Base-by-base conservation (phyloP, 2,797 vertebrate genomes). In the Poecilia gillii region DNA sequence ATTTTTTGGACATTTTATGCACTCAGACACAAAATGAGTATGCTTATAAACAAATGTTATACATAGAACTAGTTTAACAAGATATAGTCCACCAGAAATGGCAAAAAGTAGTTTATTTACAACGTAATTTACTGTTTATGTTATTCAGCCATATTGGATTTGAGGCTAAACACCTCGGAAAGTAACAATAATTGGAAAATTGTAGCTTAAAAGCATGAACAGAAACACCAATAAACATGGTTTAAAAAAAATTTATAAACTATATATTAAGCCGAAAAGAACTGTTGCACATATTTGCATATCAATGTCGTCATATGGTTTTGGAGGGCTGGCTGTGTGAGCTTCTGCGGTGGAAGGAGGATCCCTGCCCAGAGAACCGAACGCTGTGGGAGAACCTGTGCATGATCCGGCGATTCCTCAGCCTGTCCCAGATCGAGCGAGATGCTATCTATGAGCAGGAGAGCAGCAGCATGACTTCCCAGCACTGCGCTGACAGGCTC, bases 341-440 rank as follows among this genome's bases (percentile, higher is more conserved):
- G 94, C 96, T 99, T 81, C 93, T 99, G 78, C 97, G 97, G 79
- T 98, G 98, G 98, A 98, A 98, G 91, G 98, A 99, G 95, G 97
- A 98, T 77, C 98, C 98, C 39, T 97, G 95, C 85, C 97, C 97
- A 41, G 97, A 99, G 88, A 99, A 99, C 95, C 96, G 98, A 81
- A 99, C 98, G 62, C 94, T 99, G 77, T 99, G 98, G 98, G 98
- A 99, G 91, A 99, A 99, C 94, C 95, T 99, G 74, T 97, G 97
- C 91, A 98, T 97, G 97, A 99, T 99, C 91, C 97, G 97, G 75
- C 96, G 97, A 86, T 99, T 99, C 95, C 97, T 99, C 88, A 97
- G 97, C 93, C 94, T 98, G 95, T 95, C 96, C 75, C 97, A 98
- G 95, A 94, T 93, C 2, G 97, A 98, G 88, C 95, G 97, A 0